Evolutionary conservation across 2,113 vertebrate genomes (phyloP).

Genomic region (Myrmecobius fasciatus): DNA sequence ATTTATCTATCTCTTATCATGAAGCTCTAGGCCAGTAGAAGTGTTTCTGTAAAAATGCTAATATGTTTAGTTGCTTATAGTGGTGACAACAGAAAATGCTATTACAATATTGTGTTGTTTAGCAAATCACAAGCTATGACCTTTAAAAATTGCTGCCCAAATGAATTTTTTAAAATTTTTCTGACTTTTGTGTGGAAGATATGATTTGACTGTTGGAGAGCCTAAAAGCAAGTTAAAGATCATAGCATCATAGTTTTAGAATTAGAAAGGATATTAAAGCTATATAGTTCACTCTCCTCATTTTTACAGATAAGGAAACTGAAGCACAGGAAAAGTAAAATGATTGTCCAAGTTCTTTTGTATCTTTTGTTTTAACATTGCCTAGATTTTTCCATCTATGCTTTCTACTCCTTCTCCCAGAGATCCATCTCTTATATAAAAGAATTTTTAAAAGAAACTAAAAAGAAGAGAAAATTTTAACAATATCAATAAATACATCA

Average conservation of each 20-base stretch:
- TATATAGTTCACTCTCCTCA: background rate
- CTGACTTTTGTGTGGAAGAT: background rate
- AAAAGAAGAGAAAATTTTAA: too few species aligned
- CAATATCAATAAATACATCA: too few species aligned
- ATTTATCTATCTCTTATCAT: background rate
- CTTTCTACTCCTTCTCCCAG: too few species aligned
- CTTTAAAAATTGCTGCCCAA: background rate
- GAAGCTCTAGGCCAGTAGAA: background rate
- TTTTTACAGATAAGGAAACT: background rate
- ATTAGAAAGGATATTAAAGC: background rate
- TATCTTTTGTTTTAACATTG: too few species aligned
- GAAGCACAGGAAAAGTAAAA: background rate
- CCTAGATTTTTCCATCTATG: too few species aligned
- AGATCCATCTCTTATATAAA: too few species aligned
- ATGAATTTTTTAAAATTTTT: background rate
- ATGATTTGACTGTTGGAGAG: background rate
- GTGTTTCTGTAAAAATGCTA: background rate
- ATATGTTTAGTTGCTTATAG: background rate
- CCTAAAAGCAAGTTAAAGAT: background rate
- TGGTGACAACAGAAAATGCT: background rate
- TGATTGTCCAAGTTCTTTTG: background rate
- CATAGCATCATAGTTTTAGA: background rate
- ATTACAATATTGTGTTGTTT: background rate
- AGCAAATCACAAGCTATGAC: background rate
- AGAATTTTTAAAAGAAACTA: too few species aligned